A percentile compares a stretch with the other conserved stretches of the same genome.
These are phyloP conservation scores for Meriones psammophilus DNA, from an alignment of 2,797 vertebrate genomes.

Conservation along the genomic window DNA sequence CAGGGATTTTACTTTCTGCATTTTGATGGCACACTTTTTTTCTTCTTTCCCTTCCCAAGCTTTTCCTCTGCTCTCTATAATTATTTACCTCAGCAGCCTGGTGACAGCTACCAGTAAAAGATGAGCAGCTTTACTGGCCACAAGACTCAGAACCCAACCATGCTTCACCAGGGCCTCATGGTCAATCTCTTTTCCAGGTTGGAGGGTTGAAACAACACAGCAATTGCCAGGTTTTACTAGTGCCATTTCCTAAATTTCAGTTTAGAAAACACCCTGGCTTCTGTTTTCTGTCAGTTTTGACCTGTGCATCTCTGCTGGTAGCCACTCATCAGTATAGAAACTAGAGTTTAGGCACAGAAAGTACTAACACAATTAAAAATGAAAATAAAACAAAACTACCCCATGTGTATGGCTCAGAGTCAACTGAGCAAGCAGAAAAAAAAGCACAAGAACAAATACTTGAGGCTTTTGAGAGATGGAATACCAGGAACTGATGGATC, in stretches of 20 bases:
- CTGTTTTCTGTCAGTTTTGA: constrained; percentile 70
- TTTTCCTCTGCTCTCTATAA: constrained; percentile 57
- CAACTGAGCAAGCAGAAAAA: constrained; percentile 84
- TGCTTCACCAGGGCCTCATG: not conserved
- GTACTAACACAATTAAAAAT: constrained; percentile 79
- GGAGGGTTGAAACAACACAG: not conserved
- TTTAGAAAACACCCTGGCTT: constrained; percentile 7
- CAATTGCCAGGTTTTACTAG: not conserved
- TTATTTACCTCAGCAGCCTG: constrained; percentile 75
- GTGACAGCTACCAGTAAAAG: constrained; percentile 30
- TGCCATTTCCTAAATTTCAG: constrained; percentile 52
- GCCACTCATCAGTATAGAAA: constrained; percentile 57
- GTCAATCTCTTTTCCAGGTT: constrained; percentile 5
- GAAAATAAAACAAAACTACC: constrained; percentile 72
- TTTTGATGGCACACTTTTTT: constrained; percentile 67
- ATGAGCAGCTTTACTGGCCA: constrained; percentile 41
- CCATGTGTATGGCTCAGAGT: constrained; percentile 76
- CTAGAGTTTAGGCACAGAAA: constrained; percentile 74
- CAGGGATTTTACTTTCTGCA: constrained; percentile 79
- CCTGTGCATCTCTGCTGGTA: constrained; percentile 65
- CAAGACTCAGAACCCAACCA: constrained; percentile 14
- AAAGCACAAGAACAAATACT: constrained; percentile 82
- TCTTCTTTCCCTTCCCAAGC: constrained; percentile 11
- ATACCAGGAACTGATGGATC: constrained; percentile 78
- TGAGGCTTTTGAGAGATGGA: constrained; percentile 82